Conservation (phyloP, 2,888 invertebrate genomes). For the Alloplasta piceator region DNA sequence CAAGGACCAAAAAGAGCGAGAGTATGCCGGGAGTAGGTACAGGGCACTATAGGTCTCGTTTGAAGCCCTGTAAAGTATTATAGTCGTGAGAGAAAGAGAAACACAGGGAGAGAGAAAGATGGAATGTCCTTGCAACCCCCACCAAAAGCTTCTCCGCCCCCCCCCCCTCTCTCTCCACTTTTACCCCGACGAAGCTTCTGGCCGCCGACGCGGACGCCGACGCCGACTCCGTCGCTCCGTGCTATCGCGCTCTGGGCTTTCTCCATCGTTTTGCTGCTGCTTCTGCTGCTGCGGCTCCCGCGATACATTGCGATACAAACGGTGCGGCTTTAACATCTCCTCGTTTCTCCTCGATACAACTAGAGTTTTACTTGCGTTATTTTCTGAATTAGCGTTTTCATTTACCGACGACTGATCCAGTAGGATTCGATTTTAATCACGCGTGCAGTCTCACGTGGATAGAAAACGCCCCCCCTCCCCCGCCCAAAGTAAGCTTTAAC, state of each 20-base stretch:
- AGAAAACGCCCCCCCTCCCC: neutral
- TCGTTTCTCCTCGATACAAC: constrained; percentile 48
- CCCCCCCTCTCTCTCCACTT: constrained; percentile 64
- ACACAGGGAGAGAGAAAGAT: constrained; percentile 42
- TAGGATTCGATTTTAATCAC: neutral
- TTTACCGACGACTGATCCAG: neutral
- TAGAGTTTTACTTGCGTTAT: neutral
- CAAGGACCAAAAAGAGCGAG: constrained; percentile 52
- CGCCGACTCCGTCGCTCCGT: constrained; percentile 71
- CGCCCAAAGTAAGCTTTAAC: neutral
- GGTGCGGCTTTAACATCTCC: constrained; percentile 63
- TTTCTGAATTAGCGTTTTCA: neutral
- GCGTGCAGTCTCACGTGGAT: neutral
- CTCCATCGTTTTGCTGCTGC: constrained; percentile 55
- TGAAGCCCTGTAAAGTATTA: constrained; percentile 42
- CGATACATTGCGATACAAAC: constrained; percentile 82
- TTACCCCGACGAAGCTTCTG: constrained; percentile 68
- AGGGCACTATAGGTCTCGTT: constrained; percentile 48
- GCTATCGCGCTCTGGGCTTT: constrained; percentile 67
- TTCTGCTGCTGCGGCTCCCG: constrained; percentile 73
- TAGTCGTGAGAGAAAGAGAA: constrained; percentile 37
- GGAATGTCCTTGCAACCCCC: constrained; percentile 73
- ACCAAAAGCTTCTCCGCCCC: constrained; percentile 71
- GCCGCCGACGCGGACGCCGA: constrained; percentile 68
- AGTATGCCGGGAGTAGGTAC: constrained; percentile 23